phyloP scores from a whole-genome alignment of 2,797 vertebrate species.

The Picus viridis region DNA sequence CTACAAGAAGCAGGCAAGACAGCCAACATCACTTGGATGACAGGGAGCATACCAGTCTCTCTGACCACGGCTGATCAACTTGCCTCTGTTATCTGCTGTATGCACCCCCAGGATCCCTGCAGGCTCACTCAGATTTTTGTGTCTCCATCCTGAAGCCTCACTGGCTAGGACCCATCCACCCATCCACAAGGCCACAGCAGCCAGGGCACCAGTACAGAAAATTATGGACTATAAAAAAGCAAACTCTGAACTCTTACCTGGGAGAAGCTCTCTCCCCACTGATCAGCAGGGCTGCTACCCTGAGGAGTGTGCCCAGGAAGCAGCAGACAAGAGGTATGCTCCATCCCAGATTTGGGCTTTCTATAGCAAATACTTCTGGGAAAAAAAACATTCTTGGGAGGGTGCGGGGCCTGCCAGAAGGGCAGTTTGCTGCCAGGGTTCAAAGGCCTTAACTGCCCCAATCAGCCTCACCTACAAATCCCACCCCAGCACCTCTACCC shows the following conservation, averaged over 20 bases:
- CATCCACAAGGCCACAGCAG: background rate
- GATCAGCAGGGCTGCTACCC: background rate
- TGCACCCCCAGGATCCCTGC: background rate
- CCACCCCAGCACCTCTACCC: background rate
- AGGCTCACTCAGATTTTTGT: background rate
- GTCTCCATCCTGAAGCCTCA: background rate
- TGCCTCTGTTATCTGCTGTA: rapidly evolving
- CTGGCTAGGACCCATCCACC: background rate
- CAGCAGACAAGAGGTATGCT: background rate
- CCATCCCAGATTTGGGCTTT: background rate
- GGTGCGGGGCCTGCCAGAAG: rapidly evolving
- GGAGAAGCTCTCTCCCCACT: background rate
- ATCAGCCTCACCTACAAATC: background rate
- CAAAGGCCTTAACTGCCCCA: background rate
- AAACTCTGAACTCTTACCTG: background rate
- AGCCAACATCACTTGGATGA: rapidly evolving
- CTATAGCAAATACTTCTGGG: no score
- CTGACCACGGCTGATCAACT: rapidly evolving
- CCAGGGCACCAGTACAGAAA: background rate
- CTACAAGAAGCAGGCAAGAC: background rate
- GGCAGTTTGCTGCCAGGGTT: background rate
- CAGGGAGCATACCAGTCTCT: background rate
- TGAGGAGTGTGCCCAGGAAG: rapidly evolving
- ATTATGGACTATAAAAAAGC: background rate
- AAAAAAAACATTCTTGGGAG: background rate